Evolutionary conservation across 2,888 invertebrate species (phyloP).

Genomic region (Synergus umbraculus): DNA sequence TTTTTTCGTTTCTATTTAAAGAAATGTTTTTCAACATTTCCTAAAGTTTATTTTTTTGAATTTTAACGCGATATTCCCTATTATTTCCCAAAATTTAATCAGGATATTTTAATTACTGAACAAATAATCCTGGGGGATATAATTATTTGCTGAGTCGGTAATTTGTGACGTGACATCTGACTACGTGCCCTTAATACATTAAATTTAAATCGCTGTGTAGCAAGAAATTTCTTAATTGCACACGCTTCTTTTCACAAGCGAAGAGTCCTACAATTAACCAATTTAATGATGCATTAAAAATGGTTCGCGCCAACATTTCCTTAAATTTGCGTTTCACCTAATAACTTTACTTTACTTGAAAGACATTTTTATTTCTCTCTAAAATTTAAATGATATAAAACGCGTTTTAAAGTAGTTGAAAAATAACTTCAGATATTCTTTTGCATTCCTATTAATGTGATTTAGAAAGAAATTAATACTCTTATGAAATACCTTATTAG

Average conservation of each 20-base stretch:
- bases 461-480: background rate
- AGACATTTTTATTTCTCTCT: background rate
- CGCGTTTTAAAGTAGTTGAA: background rate
- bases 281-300: slow-evolving; percentile 12
- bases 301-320: background rate
- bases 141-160: too few relatives aligned
- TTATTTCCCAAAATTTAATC: too few relatives aligned
- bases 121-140: too few relatives aligned
- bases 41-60: too few relatives aligned
- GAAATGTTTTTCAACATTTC: too few relatives aligned
- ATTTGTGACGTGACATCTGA: too few relatives aligned
- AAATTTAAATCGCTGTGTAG: too few relatives aligned
- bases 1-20: too few relatives aligned
- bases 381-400: too few relatives aligned
- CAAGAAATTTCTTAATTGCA: background rate
- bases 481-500: background rate
- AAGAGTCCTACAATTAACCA: background rate
- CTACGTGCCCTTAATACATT: too few relatives aligned
- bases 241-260: background rate
- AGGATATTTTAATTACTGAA: too few relatives aligned
- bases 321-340: background rate
- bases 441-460: background rate
- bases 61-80: too few relatives aligned
- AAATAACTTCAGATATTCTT: background rate
- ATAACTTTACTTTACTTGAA: background rate